These are phyloP conservation scores for Xiphophorus couchianus DNA, from an alignment of 2,113 vertebrate genomes.

Conservation along the genomic window DNA sequence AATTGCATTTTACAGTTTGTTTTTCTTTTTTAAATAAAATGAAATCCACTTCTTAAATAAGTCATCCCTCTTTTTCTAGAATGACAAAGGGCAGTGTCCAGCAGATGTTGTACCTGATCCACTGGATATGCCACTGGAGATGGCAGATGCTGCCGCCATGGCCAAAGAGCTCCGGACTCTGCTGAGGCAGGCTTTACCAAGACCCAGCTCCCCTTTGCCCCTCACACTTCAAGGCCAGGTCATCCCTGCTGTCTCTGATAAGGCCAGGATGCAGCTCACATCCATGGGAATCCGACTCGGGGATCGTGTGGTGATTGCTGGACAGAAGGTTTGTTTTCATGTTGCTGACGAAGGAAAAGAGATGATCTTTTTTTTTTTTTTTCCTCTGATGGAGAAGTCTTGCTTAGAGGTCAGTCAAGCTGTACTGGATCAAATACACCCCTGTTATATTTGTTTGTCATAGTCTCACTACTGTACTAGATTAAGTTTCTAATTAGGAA, in stretches of 20 bases:
- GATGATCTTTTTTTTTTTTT: not conserved
- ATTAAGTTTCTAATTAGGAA: not conserved
- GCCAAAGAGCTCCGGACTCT: slow-evolving; percentile 90
- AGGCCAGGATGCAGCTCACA: slow-evolving; percentile 81
- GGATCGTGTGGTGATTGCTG: slow-evolving; percentile 93
- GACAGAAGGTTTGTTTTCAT: slow-evolving; percentile 88
- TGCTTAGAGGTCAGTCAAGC: not conserved
- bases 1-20: not conserved
- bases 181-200: slow-evolving; percentile 84
- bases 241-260: slow-evolving; percentile 73
- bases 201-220: slow-evolving; percentile 77
- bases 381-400: not conserved
- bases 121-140: slow-evolving; percentile 93
- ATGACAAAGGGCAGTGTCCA: slow-evolving; percentile 90
- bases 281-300: slow-evolving; percentile 88
- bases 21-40: too few relatives aligned
- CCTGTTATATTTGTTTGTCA: not conserved
- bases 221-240: slow-evolving; percentile 74
- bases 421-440: not conserved
- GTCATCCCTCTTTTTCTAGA: slow-evolving; percentile 71
- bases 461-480: not conserved
- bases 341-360: not conserved
- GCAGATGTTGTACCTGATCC: slow-evolving; percentile 94
- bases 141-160: slow-evolving; percentile 90
- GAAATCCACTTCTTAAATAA: not conserved